These are phyloP conservation scores for Bettongia penicillata DNA, from an alignment of 2,113 vertebrate species.

Conservation along the genomic window DNA sequence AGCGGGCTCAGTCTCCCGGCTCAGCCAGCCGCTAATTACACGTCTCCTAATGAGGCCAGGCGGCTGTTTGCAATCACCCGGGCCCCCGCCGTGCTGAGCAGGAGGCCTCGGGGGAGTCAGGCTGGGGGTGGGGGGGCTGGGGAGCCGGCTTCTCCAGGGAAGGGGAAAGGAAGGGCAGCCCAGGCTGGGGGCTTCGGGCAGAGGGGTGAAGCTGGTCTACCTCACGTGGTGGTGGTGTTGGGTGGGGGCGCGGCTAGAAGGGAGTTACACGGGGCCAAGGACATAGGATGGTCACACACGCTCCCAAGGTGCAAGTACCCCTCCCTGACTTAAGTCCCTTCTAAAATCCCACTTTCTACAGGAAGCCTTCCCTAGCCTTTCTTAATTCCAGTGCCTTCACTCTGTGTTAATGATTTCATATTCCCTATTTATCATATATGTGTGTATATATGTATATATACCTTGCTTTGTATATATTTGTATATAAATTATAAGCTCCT, in stretches of 20 bases:
- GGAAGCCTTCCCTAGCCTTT: too few species aligned
- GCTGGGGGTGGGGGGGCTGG: neutral
- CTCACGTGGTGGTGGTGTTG: too few species aligned
- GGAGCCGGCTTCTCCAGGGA: neutral
- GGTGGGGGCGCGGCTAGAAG: neutral
- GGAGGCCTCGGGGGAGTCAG: conserved; percentile 49
- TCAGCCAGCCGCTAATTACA: conserved; percentile 70
- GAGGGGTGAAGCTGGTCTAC: neutral
- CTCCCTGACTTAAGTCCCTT: neutral
- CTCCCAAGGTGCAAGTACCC: neutral
- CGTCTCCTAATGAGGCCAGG: conserved; percentile 69
- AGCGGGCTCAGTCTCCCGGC: conserved; percentile 11
- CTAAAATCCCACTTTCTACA: neutral
- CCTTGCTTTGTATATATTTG: neutral
- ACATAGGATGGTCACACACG: neutral
- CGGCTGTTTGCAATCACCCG: conserved; percentile 72
- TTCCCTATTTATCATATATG: neutral
- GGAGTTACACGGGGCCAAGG: neutral
- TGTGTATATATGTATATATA: neutral
- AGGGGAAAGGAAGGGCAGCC: neutral
- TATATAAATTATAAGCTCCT: neutral
- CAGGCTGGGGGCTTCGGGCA: neutral
- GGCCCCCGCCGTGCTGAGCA: conserved; percentile 41
- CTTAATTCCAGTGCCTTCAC: too few species aligned
- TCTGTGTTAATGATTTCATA: neutral